Conservation (phyloP, 1,140 invertebrate genomes). For the Pogonomyrmex barbatus region DNA sequence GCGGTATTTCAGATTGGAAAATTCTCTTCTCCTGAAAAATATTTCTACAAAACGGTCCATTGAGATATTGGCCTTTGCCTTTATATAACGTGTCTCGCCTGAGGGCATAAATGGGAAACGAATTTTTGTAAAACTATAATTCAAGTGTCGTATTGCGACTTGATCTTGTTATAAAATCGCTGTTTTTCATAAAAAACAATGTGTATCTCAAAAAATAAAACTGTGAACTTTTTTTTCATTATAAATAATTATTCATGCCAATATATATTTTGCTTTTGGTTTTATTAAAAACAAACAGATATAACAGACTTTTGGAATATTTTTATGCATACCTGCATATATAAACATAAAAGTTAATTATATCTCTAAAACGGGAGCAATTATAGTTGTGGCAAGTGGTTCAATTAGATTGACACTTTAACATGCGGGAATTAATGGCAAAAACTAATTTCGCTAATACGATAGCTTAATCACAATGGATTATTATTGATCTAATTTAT, state of each 20-base stretch:
- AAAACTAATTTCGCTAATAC: conserved; percentile 14
- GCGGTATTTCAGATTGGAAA: conserved; percentile 13
- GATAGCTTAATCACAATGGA: conserved; percentile 5
- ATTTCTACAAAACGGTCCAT: background rate
- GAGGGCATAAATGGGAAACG: background rate
- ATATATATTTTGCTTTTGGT: background rate
- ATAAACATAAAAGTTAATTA: background rate
- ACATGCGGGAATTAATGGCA: conserved; percentile 20
- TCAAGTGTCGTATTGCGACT: background rate
- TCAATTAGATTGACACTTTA: conserved; percentile 10
- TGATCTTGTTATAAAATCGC: conserved; percentile 19
- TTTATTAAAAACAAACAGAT: background rate
- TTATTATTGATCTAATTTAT: conserved; percentile 37
- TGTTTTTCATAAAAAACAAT: background rate
- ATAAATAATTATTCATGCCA: background rate
- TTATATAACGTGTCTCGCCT: background rate
- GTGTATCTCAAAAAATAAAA: background rate
- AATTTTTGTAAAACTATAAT: conserved; percentile 17
- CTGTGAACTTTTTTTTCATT: background rate
- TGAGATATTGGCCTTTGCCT: conserved; percentile 1
- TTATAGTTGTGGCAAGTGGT: background rate
- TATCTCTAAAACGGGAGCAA: background rate
- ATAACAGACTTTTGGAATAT: background rate
- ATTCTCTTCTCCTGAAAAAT: conserved; percentile 4
- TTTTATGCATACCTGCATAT: background rate